Evolutionary conservation across 2,797 vertebrate species (phyloP), one percentile per base, ranked within the genome.

Genomic region (Calcarius lapponicus): DNA sequence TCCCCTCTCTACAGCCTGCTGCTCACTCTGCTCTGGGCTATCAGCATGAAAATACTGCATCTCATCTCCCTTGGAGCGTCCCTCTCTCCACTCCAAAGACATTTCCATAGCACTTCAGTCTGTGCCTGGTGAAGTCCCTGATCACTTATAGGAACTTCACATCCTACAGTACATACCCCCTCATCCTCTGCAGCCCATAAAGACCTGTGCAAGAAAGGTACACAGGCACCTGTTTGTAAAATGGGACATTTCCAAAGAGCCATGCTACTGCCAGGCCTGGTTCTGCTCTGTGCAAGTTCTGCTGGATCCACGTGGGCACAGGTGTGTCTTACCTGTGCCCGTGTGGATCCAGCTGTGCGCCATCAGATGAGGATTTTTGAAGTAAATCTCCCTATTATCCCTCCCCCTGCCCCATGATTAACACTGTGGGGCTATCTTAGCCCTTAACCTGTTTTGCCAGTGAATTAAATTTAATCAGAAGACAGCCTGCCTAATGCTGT

Each of bases 281-380:
- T 66, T 26, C 65, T 16, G 9, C 76, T 60, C 20, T 71, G 45
- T 58, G 45, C 40, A 28, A 36, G 11, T 75, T 72, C 66, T 65
- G 11, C 43, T 54, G 69, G 31, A 45, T 67, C 62, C 31, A 13
- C 0, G 0, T 18, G 45, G 48, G 28, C 29, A 25, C n/a, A 47
- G 2, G 0, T 8, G 3, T 64, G n/a, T 73, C 60, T 88, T 42
- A 22, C 7, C 36, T 81, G 20, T 90, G 36, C 38, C 57, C 28
- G 22, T 71, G n/a, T 38, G 58, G 32, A 26, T 42, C 58, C 8
- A 45, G 26, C 70, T 85, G 42, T 17, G n/a, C 40, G 19, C 40
- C 56, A 54, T 58, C 67, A 70, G 25, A 36, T 58, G 67, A 72
- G 21, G 47, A 62, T 40, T 62, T 91, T 51, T 43, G 15, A 70